Percentiles rank a stretch among this genome's conserved stretches.
Conservation (phyloP, 2,113 vertebrate genomes). For the Bujurquina vittata region DNA sequence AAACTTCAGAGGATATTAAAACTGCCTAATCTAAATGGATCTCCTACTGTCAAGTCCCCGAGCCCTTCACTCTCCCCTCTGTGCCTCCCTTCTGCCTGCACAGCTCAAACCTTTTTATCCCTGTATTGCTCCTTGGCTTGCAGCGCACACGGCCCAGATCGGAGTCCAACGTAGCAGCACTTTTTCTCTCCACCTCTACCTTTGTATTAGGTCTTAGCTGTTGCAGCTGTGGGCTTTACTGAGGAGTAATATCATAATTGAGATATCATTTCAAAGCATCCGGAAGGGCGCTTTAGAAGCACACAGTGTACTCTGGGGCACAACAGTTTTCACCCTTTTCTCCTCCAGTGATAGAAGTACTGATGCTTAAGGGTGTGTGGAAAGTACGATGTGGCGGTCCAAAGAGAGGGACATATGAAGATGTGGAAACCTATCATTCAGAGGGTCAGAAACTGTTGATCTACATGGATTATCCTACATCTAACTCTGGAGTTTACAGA, state of each 20-base stretch:
- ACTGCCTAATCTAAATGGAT: conserved; percentile 70
- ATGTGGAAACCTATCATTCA: neutral
- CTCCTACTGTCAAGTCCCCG: conserved; percentile 47
- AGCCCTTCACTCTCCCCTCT: neutral
- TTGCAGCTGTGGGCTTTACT: conserved; percentile 33
- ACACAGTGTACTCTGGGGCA: conserved; percentile 21
- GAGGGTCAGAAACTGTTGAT: neutral
- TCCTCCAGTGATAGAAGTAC: neutral
- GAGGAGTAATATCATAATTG: conserved; percentile 52
- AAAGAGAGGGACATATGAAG: neutral
- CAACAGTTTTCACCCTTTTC: conserved; percentile 3
- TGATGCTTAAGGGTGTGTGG: neutral
- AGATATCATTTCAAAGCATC: conserved; percentile 61
- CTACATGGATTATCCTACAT: too few relatives aligned
- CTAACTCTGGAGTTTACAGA: neutral
- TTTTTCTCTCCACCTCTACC: conserved; percentile 10
- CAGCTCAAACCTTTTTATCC: conserved; percentile 62
- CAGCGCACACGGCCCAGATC: conserved; percentile 27
- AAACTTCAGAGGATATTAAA: conserved; percentile 70
- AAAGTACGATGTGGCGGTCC: neutral
- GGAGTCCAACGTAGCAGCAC: conserved; percentile 21
- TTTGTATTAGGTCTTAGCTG: conserved; percentile 15
- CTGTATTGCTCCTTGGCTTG: conserved; percentile 39
- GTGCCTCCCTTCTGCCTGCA: neutral
- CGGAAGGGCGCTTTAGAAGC: conserved; percentile 15